Base-by-base conservation (phyloP, 1,140 invertebrate genomes). In the Parasteatoda tepidariorum region DNA sequence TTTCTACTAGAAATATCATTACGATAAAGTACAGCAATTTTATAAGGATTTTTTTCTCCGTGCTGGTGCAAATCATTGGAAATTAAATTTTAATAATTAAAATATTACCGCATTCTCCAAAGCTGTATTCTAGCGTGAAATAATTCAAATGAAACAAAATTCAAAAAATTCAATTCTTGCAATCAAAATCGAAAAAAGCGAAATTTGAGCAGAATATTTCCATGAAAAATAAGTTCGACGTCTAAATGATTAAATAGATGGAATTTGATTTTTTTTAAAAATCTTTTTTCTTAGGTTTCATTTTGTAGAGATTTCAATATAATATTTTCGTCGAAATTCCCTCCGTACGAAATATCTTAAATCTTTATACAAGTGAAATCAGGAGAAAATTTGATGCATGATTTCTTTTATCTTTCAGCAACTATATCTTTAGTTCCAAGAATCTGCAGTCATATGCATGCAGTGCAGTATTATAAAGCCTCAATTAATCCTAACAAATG, bases 361-460 rank as follows among this genome's bases (percentile, higher is more conserved):
- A 55, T 3, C 22, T 55, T 22, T 55, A n/a, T 55, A 15, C 22
- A 4, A 11, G 4, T 55, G 54, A 55, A 55, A 55, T 13, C 13
- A 3, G n/a, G n/a, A n/a, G n/a, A n/a, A n/a, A n/a, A n/a, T n/a
- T n/a, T n/a, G n/a, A n/a, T n/a, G n/a, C n/a, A n/a, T n/a, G n/a
- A 26, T 30, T 64, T 33, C 28, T 13, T 68, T 48, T 13, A 3
- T 30, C 13, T 38, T 30, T 66, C 24, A 81, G 78, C 66, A 9
- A 81, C 78, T 6, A 81, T 81, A 2, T 81, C 78, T n/a, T 28
- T 81, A 34, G 66, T 81, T 5, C 78, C 78, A 2, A 33, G 78
- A 28, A 33, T 81, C 4, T 81, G 78, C 15, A 81, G 78, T 18
- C 78, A 81, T 30, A 70, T 81, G 66, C 78, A 81, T 18, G 78